phyloP scores from a whole-genome alignment of 37 sponge, comb jelly and placozoan genomes.

The Lycopodina hypogea region DNA sequence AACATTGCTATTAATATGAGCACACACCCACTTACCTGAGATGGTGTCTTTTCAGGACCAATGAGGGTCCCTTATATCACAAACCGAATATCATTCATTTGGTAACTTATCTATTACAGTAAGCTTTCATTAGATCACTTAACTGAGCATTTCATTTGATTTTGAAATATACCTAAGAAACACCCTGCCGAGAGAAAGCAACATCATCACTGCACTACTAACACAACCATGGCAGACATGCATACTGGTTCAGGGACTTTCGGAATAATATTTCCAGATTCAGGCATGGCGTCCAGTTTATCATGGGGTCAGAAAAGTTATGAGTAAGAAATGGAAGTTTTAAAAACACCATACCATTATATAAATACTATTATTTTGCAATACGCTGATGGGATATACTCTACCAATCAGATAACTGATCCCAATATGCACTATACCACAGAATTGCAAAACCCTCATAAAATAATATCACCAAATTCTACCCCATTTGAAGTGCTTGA shows the following conservation, averaged over 20 bases:
- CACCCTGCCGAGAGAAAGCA: constrained; percentile 57
- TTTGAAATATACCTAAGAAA: constrained; percentile 93
- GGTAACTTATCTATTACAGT: constrained; percentile 96
- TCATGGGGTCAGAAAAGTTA: constrained; percentile 54
- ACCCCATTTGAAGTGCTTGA: too few species aligned
- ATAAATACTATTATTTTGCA: not conserved
- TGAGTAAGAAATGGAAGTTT: not conserved
- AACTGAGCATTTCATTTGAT: constrained; percentile 91
- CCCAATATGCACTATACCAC: too few species aligned
- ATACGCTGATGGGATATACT: too few species aligned
- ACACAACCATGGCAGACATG: not conserved
- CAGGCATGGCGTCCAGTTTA: constrained; percentile 45
- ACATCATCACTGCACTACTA: not conserved
- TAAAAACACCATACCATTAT: not conserved
- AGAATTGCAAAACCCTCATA: too few species aligned
- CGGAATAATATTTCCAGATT: constrained; percentile 66
- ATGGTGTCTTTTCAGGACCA: constrained; percentile 74
- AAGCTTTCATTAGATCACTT: constrained; percentile 95
- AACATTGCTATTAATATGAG: not conserved
- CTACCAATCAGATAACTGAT: too few species aligned
- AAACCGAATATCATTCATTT: constrained; percentile 79
- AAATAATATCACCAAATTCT: too few species aligned
- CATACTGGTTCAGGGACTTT: constrained; percentile 80
- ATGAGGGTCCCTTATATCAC: constrained; percentile 90
- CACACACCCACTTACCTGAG: constrained; percentile 18